Evolutionary conservation across 1,140 invertebrate genomes (phyloP).

Genomic region (Eufriesea mexicana): DNA sequence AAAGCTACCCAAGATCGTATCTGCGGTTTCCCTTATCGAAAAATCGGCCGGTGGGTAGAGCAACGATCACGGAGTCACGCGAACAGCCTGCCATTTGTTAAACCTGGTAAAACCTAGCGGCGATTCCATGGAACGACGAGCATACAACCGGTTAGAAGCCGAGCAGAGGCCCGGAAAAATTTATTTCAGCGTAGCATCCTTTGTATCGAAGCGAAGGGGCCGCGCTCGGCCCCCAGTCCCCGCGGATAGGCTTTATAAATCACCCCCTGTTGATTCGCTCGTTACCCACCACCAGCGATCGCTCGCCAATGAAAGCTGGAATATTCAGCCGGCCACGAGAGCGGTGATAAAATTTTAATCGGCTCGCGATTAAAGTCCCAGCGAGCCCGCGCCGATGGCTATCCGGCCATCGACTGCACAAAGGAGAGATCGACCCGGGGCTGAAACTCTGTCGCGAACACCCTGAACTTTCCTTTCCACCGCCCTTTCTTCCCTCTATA

Average conservation of each 20-base stretch:
- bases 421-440: neutral
- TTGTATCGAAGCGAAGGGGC: constrained; percentile 17
- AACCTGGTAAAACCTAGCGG: neutral
- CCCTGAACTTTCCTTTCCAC: no score
- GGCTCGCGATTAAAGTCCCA: constrained; percentile 45
- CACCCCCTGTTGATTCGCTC: constrained; percentile 45
- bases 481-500: no score
- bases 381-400: neutral
- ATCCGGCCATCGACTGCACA: neutral
- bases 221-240: neutral
- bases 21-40: neutral
- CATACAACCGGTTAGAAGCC: neutral
- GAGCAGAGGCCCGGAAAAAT: constrained; percentile 1
- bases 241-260: constrained; percentile 45
- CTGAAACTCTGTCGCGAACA: neutral
- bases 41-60: neutral
- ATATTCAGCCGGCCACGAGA: constrained; percentile 57
- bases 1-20: neutral
- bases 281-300: constrained; percentile 29
- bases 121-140: no score
- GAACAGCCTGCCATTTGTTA: neutral
- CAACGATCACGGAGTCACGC: neutral
- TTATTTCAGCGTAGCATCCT: constrained; percentile 11
- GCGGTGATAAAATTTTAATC: constrained; percentile 65
- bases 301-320: constrained; percentile 59